phyloP scores from a whole-genome alignment of 2,113 vertebrate species.

The Nycticebus coucang region DNA sequence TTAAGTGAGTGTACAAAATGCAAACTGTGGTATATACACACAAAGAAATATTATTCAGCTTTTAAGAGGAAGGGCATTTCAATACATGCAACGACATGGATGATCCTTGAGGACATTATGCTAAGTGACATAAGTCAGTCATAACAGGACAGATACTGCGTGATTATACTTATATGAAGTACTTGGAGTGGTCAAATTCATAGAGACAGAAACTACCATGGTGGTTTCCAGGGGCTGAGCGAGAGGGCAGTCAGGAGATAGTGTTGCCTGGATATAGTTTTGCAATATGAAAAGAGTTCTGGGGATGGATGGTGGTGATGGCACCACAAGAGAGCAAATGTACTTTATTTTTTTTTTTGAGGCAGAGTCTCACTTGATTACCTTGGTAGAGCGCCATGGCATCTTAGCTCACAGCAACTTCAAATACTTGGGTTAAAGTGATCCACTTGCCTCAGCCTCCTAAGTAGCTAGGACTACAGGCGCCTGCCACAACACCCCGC shows the following conservation, averaged over 20 bases:
- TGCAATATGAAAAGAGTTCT: not conserved
- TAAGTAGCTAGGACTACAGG: too few relatives aligned
- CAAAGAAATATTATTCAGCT: not conserved
- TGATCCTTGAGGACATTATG: not conserved
- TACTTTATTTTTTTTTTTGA: too few relatives aligned
- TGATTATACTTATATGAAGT: not conserved
- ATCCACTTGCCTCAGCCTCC: too few relatives aligned
- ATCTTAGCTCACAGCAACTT: too few relatives aligned
- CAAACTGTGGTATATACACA: not conserved
- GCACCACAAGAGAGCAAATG: not conserved
- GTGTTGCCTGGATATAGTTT: not conserved
- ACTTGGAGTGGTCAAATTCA: not conserved
- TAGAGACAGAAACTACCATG: not conserved
- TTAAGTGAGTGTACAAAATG: not conserved
- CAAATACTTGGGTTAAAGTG: too few relatives aligned
- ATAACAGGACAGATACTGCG: not conserved
- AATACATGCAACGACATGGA: not conserved
- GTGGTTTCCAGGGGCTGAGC: not conserved
- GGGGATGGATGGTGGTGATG: not conserved
- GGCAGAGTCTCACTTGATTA: too few relatives aligned
- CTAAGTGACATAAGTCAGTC: not conserved
- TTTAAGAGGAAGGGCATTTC: not conserved
- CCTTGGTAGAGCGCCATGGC: too few relatives aligned
- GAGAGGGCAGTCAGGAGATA: not conserved
- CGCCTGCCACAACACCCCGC: too few relatives aligned